Base-by-base conservation (phyloP, 2,113 vertebrate genomes). In the Cryptoleucopteryx plumbea region DNA sequence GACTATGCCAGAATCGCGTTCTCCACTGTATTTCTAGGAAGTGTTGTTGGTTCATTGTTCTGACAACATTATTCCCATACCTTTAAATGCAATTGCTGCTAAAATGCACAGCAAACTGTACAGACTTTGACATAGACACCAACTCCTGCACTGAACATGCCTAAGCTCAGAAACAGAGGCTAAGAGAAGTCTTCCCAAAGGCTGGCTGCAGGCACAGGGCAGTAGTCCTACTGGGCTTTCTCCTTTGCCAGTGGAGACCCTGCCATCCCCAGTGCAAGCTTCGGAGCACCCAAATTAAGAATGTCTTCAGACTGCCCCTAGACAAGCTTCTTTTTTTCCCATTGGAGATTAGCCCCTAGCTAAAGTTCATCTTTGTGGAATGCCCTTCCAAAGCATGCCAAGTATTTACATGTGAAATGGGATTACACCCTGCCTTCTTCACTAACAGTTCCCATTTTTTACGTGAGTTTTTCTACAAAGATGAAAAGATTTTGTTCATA, bases 11-110 rank as follows among this genome's bases (percentile, higher is more conserved):
- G 83, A 96, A 94, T 71, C 23, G 1, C 86, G 71, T 96, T 91
- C 90, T 97, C 71, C 34, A 47, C 68, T 92, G 48, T 53, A 89
- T 95, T 97, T 97, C 95, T 97, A 98, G 96, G 94, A 97, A 88
- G 96, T 84, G 56, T 29, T 90, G 59, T 68, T 90, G 31, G 71
- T 93, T 90, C 86, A 63, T 89, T 95, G 63, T 96, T 98, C 95
- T 95, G 55, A 96, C 72, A 93, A 88, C 45, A 63, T 85, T 94
- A 89, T 86, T 92, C 94, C 87, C 53, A 48, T 53, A 87, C 73
- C 73, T 96, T 96, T 95, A 96, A 95, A 93, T 50, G n/a, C 40
- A 86, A 87, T 75, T 84, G 82, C 53, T 79, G 67, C 61, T 93
- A 59, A 75, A 95, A 93, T 45, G 27, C 21, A 80, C 38, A 40